Evolutionary conservation across 2,797 vertebrate species (phyloP).

Genomic region (Danio tinwini): DNA sequence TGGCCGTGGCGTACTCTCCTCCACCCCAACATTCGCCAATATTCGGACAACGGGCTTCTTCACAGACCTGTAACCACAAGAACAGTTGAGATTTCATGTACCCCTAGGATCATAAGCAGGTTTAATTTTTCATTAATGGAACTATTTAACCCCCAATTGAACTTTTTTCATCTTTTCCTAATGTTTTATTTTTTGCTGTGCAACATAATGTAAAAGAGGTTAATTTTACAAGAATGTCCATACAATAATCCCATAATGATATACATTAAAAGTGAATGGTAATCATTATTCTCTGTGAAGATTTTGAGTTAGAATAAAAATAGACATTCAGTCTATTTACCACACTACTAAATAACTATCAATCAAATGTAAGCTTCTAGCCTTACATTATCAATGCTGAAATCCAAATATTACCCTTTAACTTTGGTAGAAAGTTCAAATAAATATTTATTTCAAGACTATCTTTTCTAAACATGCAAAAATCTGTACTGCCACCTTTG

Average conservation of each 20-base stretch:
- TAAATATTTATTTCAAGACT: too few relatives aligned
- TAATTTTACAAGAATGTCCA: neutral
- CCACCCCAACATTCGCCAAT: conserved; percentile 98
- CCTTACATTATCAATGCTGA: too few relatives aligned
- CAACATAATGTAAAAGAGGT: neutral
- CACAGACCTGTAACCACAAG: conserved; percentile 85
- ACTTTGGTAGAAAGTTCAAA: too few relatives aligned
- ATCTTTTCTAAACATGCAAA: neutral
- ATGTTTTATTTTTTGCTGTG: neutral
- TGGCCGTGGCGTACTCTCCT: conserved; percentile 91
- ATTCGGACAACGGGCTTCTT: conserved; percentile 96
- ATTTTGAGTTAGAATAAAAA: neutral
- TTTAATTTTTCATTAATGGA: neutral
- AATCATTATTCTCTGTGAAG: neutral
- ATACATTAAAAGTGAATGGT: neutral
- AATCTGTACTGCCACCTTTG: neutral
- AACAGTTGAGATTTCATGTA: neutral
- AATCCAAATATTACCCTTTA: too few relatives aligned
- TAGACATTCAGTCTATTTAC: neutral
- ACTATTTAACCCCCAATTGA: neutral
- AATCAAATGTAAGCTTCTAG: too few relatives aligned
- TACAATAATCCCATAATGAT: too few relatives aligned
- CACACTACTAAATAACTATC: neutral
- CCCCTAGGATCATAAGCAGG: neutral
- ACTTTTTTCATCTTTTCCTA: neutral